Conservation (phyloP, 1,140 invertebrate species). For the Zelostemma sp. region DNA sequence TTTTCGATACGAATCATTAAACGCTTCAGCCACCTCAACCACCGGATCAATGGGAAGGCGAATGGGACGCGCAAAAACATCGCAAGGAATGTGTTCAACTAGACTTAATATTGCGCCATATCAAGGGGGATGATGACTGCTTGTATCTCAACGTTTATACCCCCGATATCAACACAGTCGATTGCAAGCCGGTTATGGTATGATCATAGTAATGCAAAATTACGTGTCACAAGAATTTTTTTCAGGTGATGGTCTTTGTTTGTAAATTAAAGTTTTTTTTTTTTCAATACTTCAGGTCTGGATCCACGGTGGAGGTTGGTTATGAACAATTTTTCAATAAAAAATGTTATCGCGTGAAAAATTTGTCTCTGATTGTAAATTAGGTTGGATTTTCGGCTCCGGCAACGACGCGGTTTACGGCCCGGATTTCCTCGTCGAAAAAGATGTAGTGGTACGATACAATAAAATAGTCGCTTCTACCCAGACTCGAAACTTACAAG, state of each 20-base stretch:
- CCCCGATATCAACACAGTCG: constrained; percentile 65
- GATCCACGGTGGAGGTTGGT: constrained; percentile 75
- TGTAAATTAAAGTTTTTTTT: too few relatives aligned
- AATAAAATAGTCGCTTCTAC: too few relatives aligned
- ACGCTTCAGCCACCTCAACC: constrained; percentile 71
- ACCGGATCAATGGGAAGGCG: constrained; percentile 74
- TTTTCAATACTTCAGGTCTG: too few relatives aligned
- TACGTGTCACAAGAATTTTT: too few relatives aligned
- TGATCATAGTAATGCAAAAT: too few relatives aligned
- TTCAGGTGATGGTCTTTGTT: too few relatives aligned
- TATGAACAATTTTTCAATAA: too few relatives aligned
- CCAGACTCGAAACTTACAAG: too few relatives aligned
- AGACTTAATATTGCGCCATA: constrained; percentile 52
- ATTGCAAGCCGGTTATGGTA: constrained; percentile 73
- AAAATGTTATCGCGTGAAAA: too few relatives aligned
- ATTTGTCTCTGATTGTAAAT: too few relatives aligned
- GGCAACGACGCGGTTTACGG: constrained; percentile 70
- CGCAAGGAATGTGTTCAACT: constrained; percentile 64
- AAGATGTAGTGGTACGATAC: constrained; percentile 77
- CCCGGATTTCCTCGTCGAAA: constrained; percentile 75
- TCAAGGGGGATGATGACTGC: constrained; percentile 77
- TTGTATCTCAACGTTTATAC: constrained; percentile 79
- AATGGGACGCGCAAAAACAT: constrained; percentile 74
- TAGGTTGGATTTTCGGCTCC: constrained; percentile 67
- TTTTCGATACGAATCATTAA: too few relatives aligned